Evolutionary conservation across 30 jellyfish, hydroid and myxozoan species (phyloP).

Genomic region (Clytia hemisphaerica): DNA sequence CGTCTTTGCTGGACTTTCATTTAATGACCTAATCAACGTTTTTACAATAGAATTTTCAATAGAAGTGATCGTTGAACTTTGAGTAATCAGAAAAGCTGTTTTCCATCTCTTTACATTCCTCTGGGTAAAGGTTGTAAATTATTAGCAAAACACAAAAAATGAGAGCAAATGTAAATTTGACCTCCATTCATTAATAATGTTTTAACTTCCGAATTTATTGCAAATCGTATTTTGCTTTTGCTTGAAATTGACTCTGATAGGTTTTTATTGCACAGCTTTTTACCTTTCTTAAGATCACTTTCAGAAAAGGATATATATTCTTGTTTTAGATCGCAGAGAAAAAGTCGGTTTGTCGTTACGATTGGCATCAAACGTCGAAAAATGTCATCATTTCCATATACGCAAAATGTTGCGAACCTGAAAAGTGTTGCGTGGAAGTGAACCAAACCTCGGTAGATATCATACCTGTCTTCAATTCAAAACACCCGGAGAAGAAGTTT

Average conservation of each 20-base stretch:
- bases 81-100: no score
- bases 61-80: no score
- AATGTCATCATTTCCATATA: constrained; percentile 61
- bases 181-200: no score
- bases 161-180: no score
- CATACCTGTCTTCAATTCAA: neutral
- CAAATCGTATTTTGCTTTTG: neutral
- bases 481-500: neutral
- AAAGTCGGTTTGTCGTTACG: constrained; percentile 81
- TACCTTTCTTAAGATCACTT: neutral
- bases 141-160: no score
- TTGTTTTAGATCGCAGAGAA: constrained; percentile 56
- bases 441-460: constrained; percentile 63
- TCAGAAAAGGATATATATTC: neutral
- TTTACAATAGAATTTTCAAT: no score
- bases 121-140: no score
- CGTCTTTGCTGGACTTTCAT: no score
- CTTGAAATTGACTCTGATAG: neutral
- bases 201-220: neutral
- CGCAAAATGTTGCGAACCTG: constrained; percentile 88
- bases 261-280: neutral
- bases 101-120: no score
- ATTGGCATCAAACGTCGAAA: constrained; percentile 90
- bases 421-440: constrained; percentile 62
- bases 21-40: no score